Percentiles rank a stretch among this genome's conserved stretches.
Evolutionary conservation across 2,888 invertebrate genomes (phyloP).

Genomic region (Coleophora flavipennella): DNA sequence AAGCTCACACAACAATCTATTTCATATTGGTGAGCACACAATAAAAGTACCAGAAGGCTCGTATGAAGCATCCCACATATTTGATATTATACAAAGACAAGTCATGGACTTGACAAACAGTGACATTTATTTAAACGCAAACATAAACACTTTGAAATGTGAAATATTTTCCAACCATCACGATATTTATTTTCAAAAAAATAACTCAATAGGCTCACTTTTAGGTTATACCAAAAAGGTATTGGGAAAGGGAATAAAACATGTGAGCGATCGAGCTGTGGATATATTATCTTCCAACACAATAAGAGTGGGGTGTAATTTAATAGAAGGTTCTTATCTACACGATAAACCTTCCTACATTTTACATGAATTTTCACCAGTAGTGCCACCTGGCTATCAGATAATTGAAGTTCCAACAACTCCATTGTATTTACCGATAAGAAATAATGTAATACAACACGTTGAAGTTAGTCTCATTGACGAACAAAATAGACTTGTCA

Average conservation of each 20-base stretch:
- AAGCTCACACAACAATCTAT: no score
- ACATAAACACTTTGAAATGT: no score
- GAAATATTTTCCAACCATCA: no score
- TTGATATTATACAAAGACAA: no score
- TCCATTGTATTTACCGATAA: slow-evolving; percentile 12
- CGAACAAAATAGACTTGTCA: slow-evolving; percentile 4
- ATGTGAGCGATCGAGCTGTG: slow-evolving; percentile 4
- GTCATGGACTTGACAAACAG: no score
- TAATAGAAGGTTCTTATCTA: slow-evolving; percentile 4
- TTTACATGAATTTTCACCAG: neutral
- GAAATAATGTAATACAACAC: slow-evolving; percentile 8
- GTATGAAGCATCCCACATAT: no score
- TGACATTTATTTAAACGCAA: no score
- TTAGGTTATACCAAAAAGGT: slow-evolving; percentile 2
- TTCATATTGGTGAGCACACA: no score
- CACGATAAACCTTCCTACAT: slow-evolving; percentile 2
- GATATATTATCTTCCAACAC: slow-evolving; percentile 5
- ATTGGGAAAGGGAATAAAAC: slow-evolving; percentile 1
- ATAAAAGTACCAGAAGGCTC: no score
- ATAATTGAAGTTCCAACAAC: slow-evolving; percentile 8
- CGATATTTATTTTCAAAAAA: neutral
- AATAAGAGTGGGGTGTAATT: slow-evolving; percentile 6
- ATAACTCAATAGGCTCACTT: slow-evolving; percentile 2
- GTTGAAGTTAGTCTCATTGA: slow-evolving; percentile 7
- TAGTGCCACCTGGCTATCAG: slow-evolving; percentile 5